phyloP scores from a whole-genome alignment of 2,797 vertebrate species.

The Aplochiton taeniatus region DNA sequence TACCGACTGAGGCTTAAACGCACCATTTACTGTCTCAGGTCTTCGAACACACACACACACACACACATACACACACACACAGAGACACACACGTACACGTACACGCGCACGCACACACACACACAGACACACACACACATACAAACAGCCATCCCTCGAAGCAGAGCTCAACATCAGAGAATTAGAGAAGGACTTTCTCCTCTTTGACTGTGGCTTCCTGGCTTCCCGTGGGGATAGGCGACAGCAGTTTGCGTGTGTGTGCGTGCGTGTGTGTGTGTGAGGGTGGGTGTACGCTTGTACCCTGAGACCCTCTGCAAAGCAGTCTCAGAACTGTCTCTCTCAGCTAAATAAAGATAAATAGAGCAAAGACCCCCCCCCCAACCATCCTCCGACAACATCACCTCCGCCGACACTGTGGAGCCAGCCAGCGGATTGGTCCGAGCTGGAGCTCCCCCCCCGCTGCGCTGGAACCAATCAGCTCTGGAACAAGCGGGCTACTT shows the following conservation, averaged over 20 bases:
- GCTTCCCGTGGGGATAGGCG: conserved; percentile 1
- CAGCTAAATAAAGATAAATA: no score
- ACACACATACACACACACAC: background rate
- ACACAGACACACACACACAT: conserved; percentile 27
- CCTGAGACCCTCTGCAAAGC: no score
- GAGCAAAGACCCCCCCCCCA: no score
- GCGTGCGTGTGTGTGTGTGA: background rate
- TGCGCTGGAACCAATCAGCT: no score
- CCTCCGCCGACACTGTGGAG: no score
- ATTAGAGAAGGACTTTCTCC: conserved; percentile 9
- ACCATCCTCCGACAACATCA: no score
- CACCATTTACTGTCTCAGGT: conserved; percentile 55
- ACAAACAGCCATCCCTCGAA: conserved; percentile 30
- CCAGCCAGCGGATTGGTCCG: no score
- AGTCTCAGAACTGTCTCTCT: no score
- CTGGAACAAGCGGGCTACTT: no score
- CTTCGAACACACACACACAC: background rate
- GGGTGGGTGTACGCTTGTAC: background rate
- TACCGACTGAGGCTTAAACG: conserved; percentile 51
- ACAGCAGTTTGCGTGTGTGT: background rate
- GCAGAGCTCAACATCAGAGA: conserved; percentile 49
- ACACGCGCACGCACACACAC: conserved; percentile 37
- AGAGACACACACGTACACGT: conserved; percentile 34
- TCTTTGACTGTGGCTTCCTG: conserved; percentile 4
- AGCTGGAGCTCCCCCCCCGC: no score